Base-by-base conservation (phyloP, 2,888 invertebrate genomes). In the Drosophila picticornis region DNA sequence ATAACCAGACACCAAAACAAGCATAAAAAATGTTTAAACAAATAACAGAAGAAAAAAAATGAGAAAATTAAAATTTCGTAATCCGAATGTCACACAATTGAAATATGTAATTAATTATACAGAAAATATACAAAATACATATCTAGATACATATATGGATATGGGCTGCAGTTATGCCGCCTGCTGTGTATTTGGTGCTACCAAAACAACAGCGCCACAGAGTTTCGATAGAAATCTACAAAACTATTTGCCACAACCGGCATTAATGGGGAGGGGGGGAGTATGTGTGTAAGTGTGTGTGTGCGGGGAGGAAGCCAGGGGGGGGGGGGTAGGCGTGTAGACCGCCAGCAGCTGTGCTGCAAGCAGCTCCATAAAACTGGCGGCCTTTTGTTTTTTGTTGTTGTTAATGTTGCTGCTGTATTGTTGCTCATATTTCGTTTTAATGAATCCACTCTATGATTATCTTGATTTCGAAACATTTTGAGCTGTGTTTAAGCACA, bases 391-490 rank as follows among this genome's bases (percentile, higher is more conserved):
- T 78, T 59, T 68, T 61, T 34, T 69, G 72, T 67, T 76, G 75
- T 61, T 68, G 65, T 34, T 57, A 51, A 57, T 79, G 72, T 59
- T 77, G 90, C 76, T 87, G 46, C 46, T 46, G 46, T 46, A 51
- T 61, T 79, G 72, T 56, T 77, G 90, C 76, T 87, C 87, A 87
- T 87, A 90, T 87, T 87, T 90, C 87, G 82, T 76, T 89, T 90
- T 90, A 87, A 87, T 87, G 90, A 89, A 82, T 90, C 80, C 67
- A 81, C 69, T 76, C 80, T 85, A 83, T 90, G 86, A 90, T 84
- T 87, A 87, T 90, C 90, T 84, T 74, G 90, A 90, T 87, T 89
- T 89, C 82, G 90, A 82, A 90, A 87, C 78, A 77, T 70, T 81
- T 77, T 61, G 40, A 57, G 65, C 60, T 64, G 52, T 72, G 57